Evolutionary conservation across 2,888 invertebrate genomes (phyloP), one percentile per base, ranked within the genome.

Genomic region (Congeria kusceri): DNA sequence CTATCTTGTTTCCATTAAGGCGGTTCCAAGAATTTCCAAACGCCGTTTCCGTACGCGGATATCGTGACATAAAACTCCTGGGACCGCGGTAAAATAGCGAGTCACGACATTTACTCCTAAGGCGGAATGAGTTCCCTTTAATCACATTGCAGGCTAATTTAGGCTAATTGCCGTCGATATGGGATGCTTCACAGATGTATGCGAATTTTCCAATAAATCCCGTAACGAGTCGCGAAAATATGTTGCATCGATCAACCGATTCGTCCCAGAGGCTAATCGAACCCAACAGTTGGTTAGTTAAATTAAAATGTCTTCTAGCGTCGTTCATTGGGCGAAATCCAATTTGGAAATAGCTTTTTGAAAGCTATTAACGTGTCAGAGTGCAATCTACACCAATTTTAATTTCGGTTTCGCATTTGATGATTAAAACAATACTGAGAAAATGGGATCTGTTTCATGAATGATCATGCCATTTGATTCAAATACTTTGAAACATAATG

Each of bases 61-160:
- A 39, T 39, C 39, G 39, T 39, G 39, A 39, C 39, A 39, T 39
- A 39, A 39, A 39, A 39, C 39, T 39, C 39, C 11, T 15, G 39
- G 39, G 39, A 39, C 39, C 39, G 39, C 3, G 11, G 39, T 70
- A 70, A 63, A 62, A 56, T 63, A 56, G 49, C 32, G n/a, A 11
- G 80, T 80, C 80, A 80, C 80, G 80, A 70, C 68, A 80, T 69
- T 66, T 39, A 73, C 59, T 28, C 65, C 65, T 76, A 72, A 59
- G 46, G 67, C 46, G 65, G 64, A 68, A 73, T 64, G 76, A 66
- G 53, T 73, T 74, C 58, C 49, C 46, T 65, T 62, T 76, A 80
- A 80, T 80, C 76, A 76, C 76, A 80, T 80, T 80, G 76, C 63
- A 73, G 80, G 80, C 80, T 80, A 80, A 80, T 80, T 80, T 56